These are phyloP conservation scores for Branchinecta lindahli DNA, from an alignment of 1,140 invertebrate species.

Conservation along the genomic window DNA sequence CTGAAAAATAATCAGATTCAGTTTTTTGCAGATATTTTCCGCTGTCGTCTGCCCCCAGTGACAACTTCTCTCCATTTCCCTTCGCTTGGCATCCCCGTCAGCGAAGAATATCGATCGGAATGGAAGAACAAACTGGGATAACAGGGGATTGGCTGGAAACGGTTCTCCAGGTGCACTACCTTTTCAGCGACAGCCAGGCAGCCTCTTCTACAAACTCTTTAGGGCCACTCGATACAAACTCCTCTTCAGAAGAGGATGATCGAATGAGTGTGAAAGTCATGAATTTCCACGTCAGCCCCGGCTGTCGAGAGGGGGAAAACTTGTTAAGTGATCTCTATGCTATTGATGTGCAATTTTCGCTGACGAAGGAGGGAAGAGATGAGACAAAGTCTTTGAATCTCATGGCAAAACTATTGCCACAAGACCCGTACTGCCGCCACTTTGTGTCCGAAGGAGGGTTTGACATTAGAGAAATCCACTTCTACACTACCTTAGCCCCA, in stretches of 20 bases:
- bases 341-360: slow-evolving; percentile 37
- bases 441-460: slow-evolving; percentile 66
- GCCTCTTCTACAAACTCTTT: background rate
- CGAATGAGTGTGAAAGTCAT: background rate
- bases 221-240: background rate
- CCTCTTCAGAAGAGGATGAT: background rate
- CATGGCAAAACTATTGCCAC: slow-evolving; percentile 55
- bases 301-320: slow-evolving; percentile 40
- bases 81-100: too few relatives aligned
- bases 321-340: slow-evolving; percentile 45
- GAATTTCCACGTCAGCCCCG: slow-evolving; percentile 37
- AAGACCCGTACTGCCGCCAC: slow-evolving; percentile 52
- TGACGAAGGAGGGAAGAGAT: slow-evolving; percentile 20
- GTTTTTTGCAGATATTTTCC: too few relatives aligned
- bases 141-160: background rate
- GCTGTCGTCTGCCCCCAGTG: too few relatives aligned
- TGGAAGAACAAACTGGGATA: background rate
- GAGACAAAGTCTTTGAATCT: slow-evolving; percentile 32
- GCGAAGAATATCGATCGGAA: background rate
- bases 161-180: background rate
- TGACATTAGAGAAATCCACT: slow-evolving; percentile 61
- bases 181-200: background rate
- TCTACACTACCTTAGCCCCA: slow-evolving; percentile 53
- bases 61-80: too few relatives aligned
- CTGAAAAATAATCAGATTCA: too few relatives aligned